Conservation (phyloP, 2,113 vertebrate species). For the Pluvianellus socialis region DNA sequence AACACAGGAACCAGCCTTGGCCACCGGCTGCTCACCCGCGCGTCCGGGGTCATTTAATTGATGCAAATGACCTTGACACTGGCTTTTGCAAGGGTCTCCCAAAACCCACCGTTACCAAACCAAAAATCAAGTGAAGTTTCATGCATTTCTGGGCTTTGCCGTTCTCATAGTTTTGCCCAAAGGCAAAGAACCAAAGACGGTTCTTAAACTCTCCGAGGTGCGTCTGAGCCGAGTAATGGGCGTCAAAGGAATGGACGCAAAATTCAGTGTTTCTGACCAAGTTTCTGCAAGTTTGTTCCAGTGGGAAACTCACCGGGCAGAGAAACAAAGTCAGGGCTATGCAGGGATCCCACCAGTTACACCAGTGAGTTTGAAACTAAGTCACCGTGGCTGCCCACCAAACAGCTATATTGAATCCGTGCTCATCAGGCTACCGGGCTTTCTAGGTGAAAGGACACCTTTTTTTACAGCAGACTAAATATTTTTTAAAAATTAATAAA, state of each 20-base stretch:
- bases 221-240: background rate
- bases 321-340: background rate
- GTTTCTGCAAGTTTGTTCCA: background rate
- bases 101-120: background rate
- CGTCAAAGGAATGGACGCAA: background rate
- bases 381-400: background rate
- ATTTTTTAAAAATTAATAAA: background rate
- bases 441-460: background rate
- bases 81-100: background rate
- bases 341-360: background rate
- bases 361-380: background rate
- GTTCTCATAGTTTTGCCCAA: background rate
- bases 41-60: background rate
- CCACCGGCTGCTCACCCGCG: rapidly evolving
- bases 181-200: background rate
- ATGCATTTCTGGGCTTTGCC: background rate
- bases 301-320: rapidly evolving
- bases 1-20: too few relatives aligned
- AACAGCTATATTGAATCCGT: rapidly evolving
- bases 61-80: background rate
- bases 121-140: background rate
- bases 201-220: background rate
- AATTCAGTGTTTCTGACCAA: background rate
- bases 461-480: background rate
- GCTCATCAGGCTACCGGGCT: background rate